phyloP scores from a whole-genome alignment of 2,797 vertebrate genomes.

The Hoplostethus mediterraneus region DNA sequence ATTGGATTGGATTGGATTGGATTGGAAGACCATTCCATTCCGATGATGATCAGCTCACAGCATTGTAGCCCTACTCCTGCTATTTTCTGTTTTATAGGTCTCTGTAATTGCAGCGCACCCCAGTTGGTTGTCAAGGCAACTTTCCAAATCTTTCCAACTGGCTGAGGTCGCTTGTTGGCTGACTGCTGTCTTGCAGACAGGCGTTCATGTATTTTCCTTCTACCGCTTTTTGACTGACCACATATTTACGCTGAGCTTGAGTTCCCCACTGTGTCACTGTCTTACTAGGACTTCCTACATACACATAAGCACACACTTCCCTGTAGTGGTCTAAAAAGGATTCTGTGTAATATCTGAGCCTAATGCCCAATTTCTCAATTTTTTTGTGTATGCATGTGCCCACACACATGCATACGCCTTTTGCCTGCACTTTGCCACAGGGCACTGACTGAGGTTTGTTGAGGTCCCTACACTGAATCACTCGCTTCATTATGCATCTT shows the following conservation, averaged over 20 bases:
- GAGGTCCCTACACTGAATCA: slow-evolving; percentile 45
- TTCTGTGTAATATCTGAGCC: background rate
- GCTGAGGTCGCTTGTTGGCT: no score
- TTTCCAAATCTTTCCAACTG: no score
- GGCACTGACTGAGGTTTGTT: slow-evolving; percentile 36
- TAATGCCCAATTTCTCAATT: background rate
- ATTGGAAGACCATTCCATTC: slow-evolving; percentile 6
- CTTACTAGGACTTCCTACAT: background rate
- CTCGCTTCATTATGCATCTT: slow-evolving; percentile 44
- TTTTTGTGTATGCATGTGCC: background rate
- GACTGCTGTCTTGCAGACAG: no score
- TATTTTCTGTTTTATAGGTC: slow-evolving; percentile 23
- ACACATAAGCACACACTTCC: background rate
- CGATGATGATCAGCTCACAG: slow-evolving; percentile 17
- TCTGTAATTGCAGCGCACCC: background rate
- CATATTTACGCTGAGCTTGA: no score
- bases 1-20: no score
- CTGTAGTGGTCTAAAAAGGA: slow-evolving; percentile 2
- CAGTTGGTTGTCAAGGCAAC: no score
- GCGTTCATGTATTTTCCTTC: no score
- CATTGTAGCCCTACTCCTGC: slow-evolving; percentile 15
- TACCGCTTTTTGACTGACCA: no score
- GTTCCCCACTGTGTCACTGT: no score
- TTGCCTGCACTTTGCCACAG: slow-evolving; percentile 18
- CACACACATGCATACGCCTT: slow-evolving; percentile 1